These are phyloP conservation scores for Microchrysa polita DNA, from an alignment of 2,888 invertebrate genomes.

Conservation along the genomic window DNA sequence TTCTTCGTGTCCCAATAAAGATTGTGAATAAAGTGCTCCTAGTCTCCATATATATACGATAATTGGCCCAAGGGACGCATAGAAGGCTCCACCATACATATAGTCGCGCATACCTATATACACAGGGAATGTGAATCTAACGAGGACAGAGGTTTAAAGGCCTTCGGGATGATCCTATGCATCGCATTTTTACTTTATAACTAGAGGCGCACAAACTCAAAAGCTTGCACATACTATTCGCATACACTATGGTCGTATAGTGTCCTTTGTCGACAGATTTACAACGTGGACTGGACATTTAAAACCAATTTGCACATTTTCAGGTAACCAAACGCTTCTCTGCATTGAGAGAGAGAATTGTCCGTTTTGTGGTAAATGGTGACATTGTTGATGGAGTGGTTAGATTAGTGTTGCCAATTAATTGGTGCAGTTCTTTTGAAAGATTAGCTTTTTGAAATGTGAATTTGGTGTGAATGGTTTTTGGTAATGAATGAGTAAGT, in stretches of 20 bases:
- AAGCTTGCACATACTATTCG: too few species aligned
- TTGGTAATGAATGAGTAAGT: too few species aligned
- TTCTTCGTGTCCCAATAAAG: too few species aligned
- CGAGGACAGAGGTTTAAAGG: slow-evolving; percentile 1
- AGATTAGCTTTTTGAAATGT: too few species aligned
- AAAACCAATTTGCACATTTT: slow-evolving; percentile 41
- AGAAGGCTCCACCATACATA: background rate
- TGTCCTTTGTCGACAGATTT: slow-evolving; percentile 34
- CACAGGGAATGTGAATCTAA: background rate
- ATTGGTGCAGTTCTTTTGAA: too few species aligned
- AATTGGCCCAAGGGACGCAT: background rate
- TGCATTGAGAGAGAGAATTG: background rate
- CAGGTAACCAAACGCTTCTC: slow-evolving; percentile 37
- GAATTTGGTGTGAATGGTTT: too few species aligned
- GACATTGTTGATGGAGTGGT: background rate
- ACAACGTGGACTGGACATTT: slow-evolving; percentile 27
- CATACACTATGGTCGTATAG: background rate
- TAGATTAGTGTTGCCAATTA: slow-evolving; percentile 1
- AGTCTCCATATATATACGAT: too few species aligned
- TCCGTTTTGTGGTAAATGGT: background rate
- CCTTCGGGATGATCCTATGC: slow-evolving; percentile 11
- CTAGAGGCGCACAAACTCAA: too few species aligned
- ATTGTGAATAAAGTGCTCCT: too few species aligned
- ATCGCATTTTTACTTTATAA: background rate
- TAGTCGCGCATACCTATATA: background rate